Conservation (phyloP, 2,888 invertebrate genomes). For the Lymantria monacha region DNA sequence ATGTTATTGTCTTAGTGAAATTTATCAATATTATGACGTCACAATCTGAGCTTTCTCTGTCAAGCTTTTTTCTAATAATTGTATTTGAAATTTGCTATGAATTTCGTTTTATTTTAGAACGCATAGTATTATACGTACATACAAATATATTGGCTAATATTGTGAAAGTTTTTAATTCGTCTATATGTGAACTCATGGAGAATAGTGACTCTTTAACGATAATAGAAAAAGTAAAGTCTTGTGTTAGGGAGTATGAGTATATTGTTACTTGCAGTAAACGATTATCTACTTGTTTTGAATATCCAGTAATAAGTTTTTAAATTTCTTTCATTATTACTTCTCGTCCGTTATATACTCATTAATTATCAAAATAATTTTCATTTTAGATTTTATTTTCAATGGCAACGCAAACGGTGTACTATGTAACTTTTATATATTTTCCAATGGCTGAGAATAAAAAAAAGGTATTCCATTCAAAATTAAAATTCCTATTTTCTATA, state of each 20-base stretch:
- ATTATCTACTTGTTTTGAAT: neutral
- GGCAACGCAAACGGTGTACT: neutral
- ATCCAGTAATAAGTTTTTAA: neutral
- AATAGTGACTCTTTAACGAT: neutral
- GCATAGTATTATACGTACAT: neutral
- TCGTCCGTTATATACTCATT: neutral
- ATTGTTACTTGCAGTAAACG: neutral
- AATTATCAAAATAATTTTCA: neutral
- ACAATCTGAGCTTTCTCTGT: neutral
- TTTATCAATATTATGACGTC: too few relatives aligned
- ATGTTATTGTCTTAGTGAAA: too few relatives aligned
- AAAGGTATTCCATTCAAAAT: neutral
- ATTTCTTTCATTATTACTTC: neutral
- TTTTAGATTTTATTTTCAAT: neutral
- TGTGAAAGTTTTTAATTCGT: neutral
- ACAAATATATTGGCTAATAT: neutral
- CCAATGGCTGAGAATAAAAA: neutral
- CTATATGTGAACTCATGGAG: neutral
- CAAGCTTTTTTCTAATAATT: neutral
- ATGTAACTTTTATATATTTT: neutral
- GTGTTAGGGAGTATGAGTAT: neutral
- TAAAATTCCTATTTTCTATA: too few relatives aligned
- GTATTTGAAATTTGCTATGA: neutral
- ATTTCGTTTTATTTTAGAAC: neutral
- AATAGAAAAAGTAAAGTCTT: too few relatives aligned